Conservation (phyloP, 2,113 vertebrate species). For the Columbina picui region DNA sequence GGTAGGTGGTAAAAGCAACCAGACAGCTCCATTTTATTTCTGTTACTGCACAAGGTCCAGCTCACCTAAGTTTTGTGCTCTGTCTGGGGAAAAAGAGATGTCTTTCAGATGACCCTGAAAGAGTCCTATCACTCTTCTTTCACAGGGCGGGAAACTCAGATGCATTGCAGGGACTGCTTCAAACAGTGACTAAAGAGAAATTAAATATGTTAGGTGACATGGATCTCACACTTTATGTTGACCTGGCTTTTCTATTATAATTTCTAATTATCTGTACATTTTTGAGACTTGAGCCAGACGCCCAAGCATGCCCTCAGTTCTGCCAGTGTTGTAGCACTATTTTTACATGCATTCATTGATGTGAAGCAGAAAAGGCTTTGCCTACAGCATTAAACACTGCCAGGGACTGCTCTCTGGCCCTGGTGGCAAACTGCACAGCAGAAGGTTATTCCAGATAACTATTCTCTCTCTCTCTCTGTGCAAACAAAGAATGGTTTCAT, state of each 20-base stretch:
- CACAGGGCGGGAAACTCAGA: background rate
- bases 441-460: background rate
- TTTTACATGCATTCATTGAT: background rate
- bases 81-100: background rate
- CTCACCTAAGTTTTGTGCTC: background rate
- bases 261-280: background rate
- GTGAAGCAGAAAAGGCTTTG: background rate
- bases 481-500: background rate
- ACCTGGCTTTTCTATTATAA: background rate
- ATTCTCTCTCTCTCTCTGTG: background rate
- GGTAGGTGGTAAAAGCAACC: background rate
- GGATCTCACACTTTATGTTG: background rate
- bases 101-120: background rate
- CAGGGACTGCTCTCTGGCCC: background rate
- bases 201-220: background rate
- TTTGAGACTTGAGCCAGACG: background rate
- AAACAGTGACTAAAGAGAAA: background rate
- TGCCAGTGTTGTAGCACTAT: background rate
- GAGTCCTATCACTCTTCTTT: background rate
- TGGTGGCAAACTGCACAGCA: background rate
- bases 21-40: background rate
- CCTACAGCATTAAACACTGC: background rate
- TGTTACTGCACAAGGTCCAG: background rate
- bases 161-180: accelerated
- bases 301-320: background rate